A percentile compares a stretch with the other conserved stretches of the same genome.
Evolutionary conservation across 2,888 invertebrate genomes (phyloP).

Genomic region (Drosophila atroscutellata): DNA sequence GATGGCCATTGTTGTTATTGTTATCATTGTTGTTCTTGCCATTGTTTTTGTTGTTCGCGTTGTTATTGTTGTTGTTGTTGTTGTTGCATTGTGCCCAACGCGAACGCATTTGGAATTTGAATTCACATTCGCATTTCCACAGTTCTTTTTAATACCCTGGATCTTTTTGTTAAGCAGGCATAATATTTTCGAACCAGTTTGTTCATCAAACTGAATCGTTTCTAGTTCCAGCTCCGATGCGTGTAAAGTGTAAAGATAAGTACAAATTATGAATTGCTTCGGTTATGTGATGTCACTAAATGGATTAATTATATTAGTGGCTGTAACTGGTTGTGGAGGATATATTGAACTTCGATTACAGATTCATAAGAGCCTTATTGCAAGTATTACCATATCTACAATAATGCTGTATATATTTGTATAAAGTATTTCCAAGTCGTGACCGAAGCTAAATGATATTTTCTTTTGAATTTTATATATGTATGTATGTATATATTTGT

Average conservation of each 20-base stretch:
- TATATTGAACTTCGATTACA: neutral
- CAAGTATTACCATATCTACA: neutral
- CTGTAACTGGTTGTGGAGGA: neutral
- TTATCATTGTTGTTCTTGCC: constrained; percentile 6
- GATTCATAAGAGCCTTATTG: neutral
- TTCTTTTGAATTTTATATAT: constrained; percentile 12
- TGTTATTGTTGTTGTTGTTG: constrained; percentile 21
- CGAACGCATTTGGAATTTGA: constrained; percentile 60
- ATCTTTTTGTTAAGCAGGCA: neutral
- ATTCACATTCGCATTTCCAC: constrained; percentile 45
- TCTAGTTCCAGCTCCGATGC: neutral
- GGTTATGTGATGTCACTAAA: neutral
- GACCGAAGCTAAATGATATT: neutral
- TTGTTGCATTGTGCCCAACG: constrained; percentile 29
- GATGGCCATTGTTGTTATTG: constrained; percentile 47
- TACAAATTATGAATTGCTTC: neutral
- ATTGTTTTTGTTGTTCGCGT: constrained; percentile 27
- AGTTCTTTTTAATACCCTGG: constrained; percentile 38
- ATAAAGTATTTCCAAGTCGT: constrained; percentile 33
- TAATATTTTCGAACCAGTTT: neutral
- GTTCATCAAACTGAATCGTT: neutral
- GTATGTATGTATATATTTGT: constrained; percentile 2
- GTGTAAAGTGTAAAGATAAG: neutral
- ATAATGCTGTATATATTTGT: neutral
- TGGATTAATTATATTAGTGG: neutral